Conservation (phyloP, 2,797 vertebrate genomes). For the Sebastes goodei region DNA sequence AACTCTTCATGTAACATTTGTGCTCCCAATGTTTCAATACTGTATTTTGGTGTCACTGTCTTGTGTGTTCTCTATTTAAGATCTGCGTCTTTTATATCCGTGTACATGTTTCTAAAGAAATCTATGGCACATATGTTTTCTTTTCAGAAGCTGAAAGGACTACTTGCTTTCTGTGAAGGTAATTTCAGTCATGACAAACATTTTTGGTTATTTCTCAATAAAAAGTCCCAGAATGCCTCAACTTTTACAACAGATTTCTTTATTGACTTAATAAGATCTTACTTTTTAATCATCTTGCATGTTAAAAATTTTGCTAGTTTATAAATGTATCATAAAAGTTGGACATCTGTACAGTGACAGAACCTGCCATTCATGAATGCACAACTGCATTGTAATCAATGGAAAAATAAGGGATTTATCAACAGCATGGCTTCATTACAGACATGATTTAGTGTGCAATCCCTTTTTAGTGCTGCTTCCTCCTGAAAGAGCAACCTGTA, state of each 20-base stretch:
- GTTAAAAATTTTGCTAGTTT: not conserved
- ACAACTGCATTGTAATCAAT: slow-evolving; percentile 64
- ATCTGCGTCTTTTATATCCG: slow-evolving; percentile 16
- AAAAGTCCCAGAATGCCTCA: slow-evolving; percentile 40
- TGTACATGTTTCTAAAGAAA: slow-evolving; percentile 8
- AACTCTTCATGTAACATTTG: not conserved
- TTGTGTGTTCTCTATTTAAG: slow-evolving; percentile 31
- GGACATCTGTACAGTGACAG: slow-evolving; percentile 32
- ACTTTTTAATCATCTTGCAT: not conserved
- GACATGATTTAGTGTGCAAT: slow-evolving; percentile 18
- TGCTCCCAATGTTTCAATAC: not conserved
- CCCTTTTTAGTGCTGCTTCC: slow-evolving; percentile 87
- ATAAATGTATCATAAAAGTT: slow-evolving; percentile 25
- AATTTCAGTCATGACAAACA: slow-evolving; percentile 39
- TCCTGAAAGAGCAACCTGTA: slow-evolving; percentile 91
- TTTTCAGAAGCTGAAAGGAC: slow-evolving; percentile 48
- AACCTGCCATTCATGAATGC: slow-evolving; percentile 39
- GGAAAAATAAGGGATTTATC: slow-evolving; percentile 30
- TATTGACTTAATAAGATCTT: slow-evolving; percentile 18
- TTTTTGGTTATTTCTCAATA: slow-evolving; percentile 62
- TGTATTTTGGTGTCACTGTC: slow-evolving; percentile 19
- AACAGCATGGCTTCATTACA: slow-evolving; percentile 32
- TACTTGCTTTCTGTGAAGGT: slow-evolving; percentile 83
- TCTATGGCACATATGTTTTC: slow-evolving; percentile 2
- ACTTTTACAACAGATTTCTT: slow-evolving; percentile 14